Percentiles rank a stretch among this genome's conserved stretches.
These are phyloP conservation scores for Coluber constrictor DNA, from an alignment of 2,797 vertebrate genomes.

Conservation along the genomic window DNA sequence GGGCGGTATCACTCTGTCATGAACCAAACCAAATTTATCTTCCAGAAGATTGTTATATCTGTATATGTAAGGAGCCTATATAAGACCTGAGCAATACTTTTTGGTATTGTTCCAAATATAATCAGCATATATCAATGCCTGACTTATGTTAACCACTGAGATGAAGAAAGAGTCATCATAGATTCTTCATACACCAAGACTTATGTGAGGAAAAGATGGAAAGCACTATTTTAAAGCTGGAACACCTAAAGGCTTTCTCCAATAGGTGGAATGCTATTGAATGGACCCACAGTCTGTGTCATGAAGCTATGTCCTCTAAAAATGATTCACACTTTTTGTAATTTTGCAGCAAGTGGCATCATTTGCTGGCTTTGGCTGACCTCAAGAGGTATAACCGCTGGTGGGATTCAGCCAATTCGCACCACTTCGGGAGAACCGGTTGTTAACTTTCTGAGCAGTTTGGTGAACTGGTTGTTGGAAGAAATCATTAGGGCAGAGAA, in stretches of 20 bases:
- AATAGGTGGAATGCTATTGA: background rate
- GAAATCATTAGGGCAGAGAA: too few relatives aligned
- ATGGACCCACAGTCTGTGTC: background rate
- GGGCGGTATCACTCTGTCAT: background rate
- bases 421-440: too few relatives aligned
- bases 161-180: background rate
- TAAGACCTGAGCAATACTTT: background rate
- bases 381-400: background rate
- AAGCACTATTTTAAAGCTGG: background rate
- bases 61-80: background rate
- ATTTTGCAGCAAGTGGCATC: background rate
- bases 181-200: background rate
- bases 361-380: background rate
- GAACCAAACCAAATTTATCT: background rate
- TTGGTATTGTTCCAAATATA: background rate
- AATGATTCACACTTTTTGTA: background rate
- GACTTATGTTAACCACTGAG: background rate
- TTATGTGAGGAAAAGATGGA: background rate
- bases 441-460: too few relatives aligned
- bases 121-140: background rate
- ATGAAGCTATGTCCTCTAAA: background rate
- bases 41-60: background rate
- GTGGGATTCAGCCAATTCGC: too few relatives aligned
- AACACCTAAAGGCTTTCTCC: background rate
- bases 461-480: too few relatives aligned